Evolutionary conservation across 1,140 invertebrate species (phyloP), one percentile per base, ranked within the genome.

Genomic region (Rhizoglyphus robini): DNA sequence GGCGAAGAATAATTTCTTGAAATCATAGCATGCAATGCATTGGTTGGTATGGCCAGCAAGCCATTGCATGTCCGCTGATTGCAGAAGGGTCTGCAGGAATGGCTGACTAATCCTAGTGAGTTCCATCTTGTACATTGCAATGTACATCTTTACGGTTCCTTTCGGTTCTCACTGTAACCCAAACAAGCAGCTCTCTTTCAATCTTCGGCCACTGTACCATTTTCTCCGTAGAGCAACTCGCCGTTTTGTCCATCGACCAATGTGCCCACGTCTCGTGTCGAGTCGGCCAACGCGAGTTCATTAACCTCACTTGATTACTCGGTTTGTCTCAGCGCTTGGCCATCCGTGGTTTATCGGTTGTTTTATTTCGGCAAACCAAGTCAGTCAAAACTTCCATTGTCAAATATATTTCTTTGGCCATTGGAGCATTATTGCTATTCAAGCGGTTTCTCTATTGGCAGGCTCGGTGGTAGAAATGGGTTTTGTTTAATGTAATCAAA

Each of bases 1-100:
- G 92, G 94, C 11, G 93, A 98, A 76, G 91, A 96, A 72, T 95
- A 99, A 76, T 98, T 99, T 77, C 79, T 98, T 5, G 96, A 99
- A 78, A 98, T 98, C 65, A 97, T 98, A 93, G 90, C 90, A n/a
- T n/a, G n/a, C n/a, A n/a, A n/a, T n/a, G n/a, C n/a, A 0, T 78
- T 99, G 62, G 94, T 99, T 20, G 94, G 94, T 38, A 99, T 99
- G 96, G 91, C 94, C 0, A 90, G 88, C 51, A 99, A 98, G 76
- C 96, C 96, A 0, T 81, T 99, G 1, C 96, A 99, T 76, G 95
- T 99, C 5, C 80, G 95, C n/a, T 79, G 96, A 63, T 80, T 99
- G 32, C 94, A 98, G 73, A 96, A 97, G 78, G 90, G 91, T 20
- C 81, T 97, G 11, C 91, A 96, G 73, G 92, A 96, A 76, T 96